Evolutionary conservation across 2,797 vertebrate genomes (phyloP).

Genomic region (Natrix natrix): DNA sequence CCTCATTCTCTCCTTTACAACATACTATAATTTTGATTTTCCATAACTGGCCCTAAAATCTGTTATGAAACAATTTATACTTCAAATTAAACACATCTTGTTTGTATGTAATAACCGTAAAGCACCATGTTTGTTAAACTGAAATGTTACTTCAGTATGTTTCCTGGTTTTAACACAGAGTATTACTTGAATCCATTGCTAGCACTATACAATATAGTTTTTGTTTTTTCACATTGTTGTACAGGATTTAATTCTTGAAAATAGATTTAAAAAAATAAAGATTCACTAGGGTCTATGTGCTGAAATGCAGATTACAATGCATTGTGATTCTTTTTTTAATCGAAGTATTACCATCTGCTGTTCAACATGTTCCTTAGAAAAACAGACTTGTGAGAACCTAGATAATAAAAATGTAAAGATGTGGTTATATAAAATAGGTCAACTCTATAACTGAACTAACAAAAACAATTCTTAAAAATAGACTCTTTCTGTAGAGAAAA

Average conservation of each 20-base stretch:
- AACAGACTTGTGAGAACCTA: constrained; percentile 28
- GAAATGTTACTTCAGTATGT: constrained; percentile 23
- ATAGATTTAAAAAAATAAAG: constrained; percentile 46
- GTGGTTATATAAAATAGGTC: constrained; percentile 29
- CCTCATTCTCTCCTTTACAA: constrained; percentile 24
- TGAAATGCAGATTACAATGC: constrained; percentile 31
- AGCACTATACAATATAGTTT: neutral
- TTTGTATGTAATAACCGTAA: constrained; percentile 21
- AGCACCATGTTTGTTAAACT: constrained; percentile 20
- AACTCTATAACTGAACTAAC: neutral
- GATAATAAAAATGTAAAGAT: constrained; percentile 17
- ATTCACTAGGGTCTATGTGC: constrained; percentile 15
- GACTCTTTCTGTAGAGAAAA: neutral
- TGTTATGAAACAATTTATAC: constrained; percentile 35
- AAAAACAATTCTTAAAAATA: neutral
- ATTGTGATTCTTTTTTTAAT: constrained; percentile 4
- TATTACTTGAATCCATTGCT: constrained; percentile 29
- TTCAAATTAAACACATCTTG: constrained; percentile 35
- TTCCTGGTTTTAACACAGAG: constrained; percentile 18
- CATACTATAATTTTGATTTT: constrained; percentile 39
- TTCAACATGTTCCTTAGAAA: neutral
- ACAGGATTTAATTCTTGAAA: constrained; percentile 39
- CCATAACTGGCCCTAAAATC: constrained; percentile 18
- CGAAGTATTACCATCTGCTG: constrained; percentile 16
- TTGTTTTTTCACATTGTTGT: constrained; percentile 24